These are phyloP conservation scores for Rhyacophila evoluta DNA, from an alignment of 2,888 invertebrate species.

Conservation along the genomic window DNA sequence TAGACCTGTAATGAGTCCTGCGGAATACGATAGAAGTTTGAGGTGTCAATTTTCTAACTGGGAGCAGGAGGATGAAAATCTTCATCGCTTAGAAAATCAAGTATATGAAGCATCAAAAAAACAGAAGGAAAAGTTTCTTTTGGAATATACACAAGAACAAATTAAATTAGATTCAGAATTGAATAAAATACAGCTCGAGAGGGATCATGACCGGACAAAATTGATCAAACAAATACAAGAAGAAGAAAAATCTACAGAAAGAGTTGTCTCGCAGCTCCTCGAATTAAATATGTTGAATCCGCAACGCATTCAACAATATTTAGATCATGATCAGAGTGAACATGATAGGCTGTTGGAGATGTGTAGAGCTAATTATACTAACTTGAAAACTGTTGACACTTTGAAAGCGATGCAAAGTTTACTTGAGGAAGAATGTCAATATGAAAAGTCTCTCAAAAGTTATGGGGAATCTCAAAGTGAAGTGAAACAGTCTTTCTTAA, in stretches of 20 bases:
- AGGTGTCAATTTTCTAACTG: constrained; percentile 59
- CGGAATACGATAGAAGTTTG: constrained; percentile 59
- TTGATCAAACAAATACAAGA: constrained; percentile 73
- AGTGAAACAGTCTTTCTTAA: constrained; percentile 72
- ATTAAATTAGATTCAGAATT: constrained; percentile 76
- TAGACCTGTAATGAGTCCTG: constrained; percentile 61
- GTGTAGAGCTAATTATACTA: constrained; percentile 70
- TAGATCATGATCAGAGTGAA: constrained; percentile 76
- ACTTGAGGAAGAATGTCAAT: constrained; percentile 75
- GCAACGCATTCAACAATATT: constrained; percentile 73
- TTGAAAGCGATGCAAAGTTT: constrained; percentile 79
- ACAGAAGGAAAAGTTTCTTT: constrained; percentile 73
- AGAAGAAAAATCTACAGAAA: constrained; percentile 75
- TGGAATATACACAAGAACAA: constrained; percentile 72
- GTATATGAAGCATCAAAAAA: constrained; percentile 74
- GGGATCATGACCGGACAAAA: constrained; percentile 73
- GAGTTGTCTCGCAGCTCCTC: constrained; percentile 75
- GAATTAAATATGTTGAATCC: constrained; percentile 70
- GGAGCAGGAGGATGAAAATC: constrained; percentile 75
- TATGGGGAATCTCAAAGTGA: constrained; percentile 76
- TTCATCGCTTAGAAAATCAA: constrained; percentile 75
- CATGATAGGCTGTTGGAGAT: constrained; percentile 76
- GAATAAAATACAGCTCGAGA: constrained; percentile 75
- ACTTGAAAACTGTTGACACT: constrained; percentile 76
- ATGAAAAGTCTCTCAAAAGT: constrained; percentile 71